Base-by-base conservation (phyloP, 2,888 invertebrate species). In the Tinea semifulvella region DNA sequence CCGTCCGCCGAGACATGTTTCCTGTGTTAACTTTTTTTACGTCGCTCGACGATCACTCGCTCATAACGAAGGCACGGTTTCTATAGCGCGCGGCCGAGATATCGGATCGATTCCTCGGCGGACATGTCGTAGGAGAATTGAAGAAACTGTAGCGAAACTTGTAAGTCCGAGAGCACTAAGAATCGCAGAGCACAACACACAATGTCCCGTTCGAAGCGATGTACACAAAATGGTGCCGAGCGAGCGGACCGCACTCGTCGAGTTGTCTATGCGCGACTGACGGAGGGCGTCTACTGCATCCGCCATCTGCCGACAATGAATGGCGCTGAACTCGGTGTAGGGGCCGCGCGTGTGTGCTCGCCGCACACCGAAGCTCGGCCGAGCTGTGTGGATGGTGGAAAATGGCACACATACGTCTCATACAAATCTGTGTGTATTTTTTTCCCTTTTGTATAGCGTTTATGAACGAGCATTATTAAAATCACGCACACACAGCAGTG, bases 281-380 rank as follows among this genome's bases (percentile, higher is more conserved):
- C 46, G 49, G 68, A 68, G 68, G 67, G 74, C 79, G 75, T 71
- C 71, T 67, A 70, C 77, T 74, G 74, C 74, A 76, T 79, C 79
- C 77, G 80, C 80, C 80, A 81, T 81, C 79, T 79, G 77, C 79
- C 76, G 69, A 68, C 75, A 79, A 75, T 74, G 77, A 79, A 76
- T 73, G 73, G 50, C 72, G 69, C 70, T 71, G 67, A 73, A 73
- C 71, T 70, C 65, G 66, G 54, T 56, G 55, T n/a, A n/a, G n/a
- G n/a, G n/a, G n/a, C n/a, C n/a, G n/a, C 52, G 56, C 55, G 57
- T 49, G 49, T 54, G 69, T 71, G 68, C 67, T 70, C 57, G 64
- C 52, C 17, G 7, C 36, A 36, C 26, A 42, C 42, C 10, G 25
- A 25, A 11, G 22, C 17, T 13, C n/a, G 19, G 7, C 22, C 6